Conservation (phyloP, 2,888 invertebrate species). For the Drosophila aldrichi region DNA sequence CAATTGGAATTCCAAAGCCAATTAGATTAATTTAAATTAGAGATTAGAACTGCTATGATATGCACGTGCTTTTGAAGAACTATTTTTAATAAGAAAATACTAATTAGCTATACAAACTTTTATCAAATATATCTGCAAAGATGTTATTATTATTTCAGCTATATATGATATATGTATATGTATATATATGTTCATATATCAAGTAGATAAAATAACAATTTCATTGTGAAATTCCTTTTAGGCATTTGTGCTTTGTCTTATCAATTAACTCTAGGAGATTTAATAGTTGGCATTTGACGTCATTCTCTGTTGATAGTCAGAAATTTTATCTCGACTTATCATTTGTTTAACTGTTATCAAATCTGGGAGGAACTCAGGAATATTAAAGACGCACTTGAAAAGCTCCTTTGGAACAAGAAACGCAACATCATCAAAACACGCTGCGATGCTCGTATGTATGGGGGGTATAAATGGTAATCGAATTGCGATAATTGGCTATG, state of each 20-base stretch:
- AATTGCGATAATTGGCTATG: constrained; percentile 6
- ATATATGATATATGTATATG: not conserved
- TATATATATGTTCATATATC: too few relatives aligned
- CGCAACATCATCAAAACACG: not conserved
- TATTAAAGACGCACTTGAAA: not conserved
- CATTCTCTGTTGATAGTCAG: not conserved
- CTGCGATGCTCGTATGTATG: not conserved
- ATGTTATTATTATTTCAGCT: not conserved
- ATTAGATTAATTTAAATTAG: too few relatives aligned
- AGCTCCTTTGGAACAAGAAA: not conserved
- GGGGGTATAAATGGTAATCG: constrained; percentile 28
- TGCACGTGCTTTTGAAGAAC: not conserved
- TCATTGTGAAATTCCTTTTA: not conserved
- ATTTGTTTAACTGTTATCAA: constrained; percentile 5
- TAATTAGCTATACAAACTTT: not conserved
- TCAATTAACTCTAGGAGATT: not conserved
- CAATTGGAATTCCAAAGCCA: not conserved
- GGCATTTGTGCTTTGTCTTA: not conserved
- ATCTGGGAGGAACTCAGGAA: not conserved
- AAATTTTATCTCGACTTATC: constrained; percentile 5
- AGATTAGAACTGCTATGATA: not conserved
- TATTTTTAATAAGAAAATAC: not conserved
- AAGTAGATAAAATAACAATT: not conserved
- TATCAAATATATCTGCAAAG: not conserved
- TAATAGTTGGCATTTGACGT: constrained; percentile 1